Percentiles rank a stretch among this genome's conserved stretches.
These are phyloP conservation scores for Polylopha cassiicola DNA, from an alignment of 2,888 invertebrate genomes.

Conservation along the genomic window DNA sequence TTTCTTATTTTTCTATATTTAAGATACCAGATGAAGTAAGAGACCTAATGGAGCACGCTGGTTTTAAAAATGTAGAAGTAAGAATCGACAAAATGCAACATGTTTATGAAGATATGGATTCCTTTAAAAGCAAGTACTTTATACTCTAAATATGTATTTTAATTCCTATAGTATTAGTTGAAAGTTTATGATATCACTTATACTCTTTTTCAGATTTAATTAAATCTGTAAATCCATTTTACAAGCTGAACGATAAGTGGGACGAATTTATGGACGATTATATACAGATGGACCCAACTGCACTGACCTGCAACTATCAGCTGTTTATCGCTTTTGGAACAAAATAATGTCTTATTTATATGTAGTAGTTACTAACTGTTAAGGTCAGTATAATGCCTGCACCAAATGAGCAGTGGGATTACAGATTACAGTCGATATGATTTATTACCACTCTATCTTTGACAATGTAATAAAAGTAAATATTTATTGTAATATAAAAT, in stretches of 20 bases:
- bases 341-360: no score
- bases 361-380: no score
- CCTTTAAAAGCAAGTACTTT: conserved; percentile 79
- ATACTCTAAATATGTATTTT: no score
- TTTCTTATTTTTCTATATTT: conserved; percentile 24
- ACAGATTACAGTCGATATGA: no score
- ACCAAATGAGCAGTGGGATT: no score
- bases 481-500: no score
- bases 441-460: no score
- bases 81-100: conserved; percentile 76
- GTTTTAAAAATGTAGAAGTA: conserved; percentile 79
- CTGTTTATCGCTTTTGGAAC: conserved; percentile 10
- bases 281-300: conserved; percentile 3
- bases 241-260: conserved; percentile 11
- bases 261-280: conserved; percentile 16
- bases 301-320: conserved; percentile 3
- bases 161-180: not conserved
- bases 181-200: not conserved
- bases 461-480: no score
- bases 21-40: conserved; percentile 76
- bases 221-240: conserved; percentile 10
- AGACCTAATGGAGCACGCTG: conserved; percentile 73
- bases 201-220: conserved; percentile 8
- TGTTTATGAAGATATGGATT: conserved; percentile 75
- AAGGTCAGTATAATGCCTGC: no score